Base-by-base conservation (phyloP, 2,888 invertebrate species). In the Folsomia candida region DNA sequence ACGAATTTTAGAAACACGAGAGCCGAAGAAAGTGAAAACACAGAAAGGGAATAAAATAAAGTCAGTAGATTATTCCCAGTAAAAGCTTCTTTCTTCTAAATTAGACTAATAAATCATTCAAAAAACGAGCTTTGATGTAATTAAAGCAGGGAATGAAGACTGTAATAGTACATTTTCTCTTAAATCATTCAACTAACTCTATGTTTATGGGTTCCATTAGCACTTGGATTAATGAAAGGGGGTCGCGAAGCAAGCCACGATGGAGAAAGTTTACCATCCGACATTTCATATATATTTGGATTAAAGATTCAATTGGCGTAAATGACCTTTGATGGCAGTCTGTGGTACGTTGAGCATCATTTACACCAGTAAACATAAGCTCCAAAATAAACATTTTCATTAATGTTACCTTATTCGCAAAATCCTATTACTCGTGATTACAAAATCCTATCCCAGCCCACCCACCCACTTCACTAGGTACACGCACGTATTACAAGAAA, bases 31-130 rank as follows among this genome's bases (percentile, higher is more conserved):
- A 37, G 37, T 37, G 37, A 37, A 37, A 9, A 9, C 37, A 37
- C 14, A 9, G 6, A 14, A 37, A 37, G 37, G 37, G 6, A 37
- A 37, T 37, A 37, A 14, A 37, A 37, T 4, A 37, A 37, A 37
- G 37, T 14, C 6, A 9, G 14, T 37, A 14, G 37, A 37, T 37
- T n/a, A n/a, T n/a, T n/a, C n/a, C n/a, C n/a, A 14, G 37, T 37
- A 37, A 37, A 37, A 37, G 37, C 54, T 14, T 54, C 54, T 54
- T 54, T 28, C 20, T n/a, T 29, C 20, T 27, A 60, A 61, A 61
- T 61, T 61, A 61, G n/a, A n/a, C 28, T 18, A 61, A 61, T 61
- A 61, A 61, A 61, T 61, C 61, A 61, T 28, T 61, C 61, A 26
- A 28, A 61, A n/a, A 14, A 9, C 22, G 28, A 22, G 29, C 28